A percentile compares a stretch with the other conserved stretches of the same genome.
Evolutionary conservation across 2,113 vertebrate species (phyloP).

Genomic region (Nerophis lumbriciformis): DNA sequence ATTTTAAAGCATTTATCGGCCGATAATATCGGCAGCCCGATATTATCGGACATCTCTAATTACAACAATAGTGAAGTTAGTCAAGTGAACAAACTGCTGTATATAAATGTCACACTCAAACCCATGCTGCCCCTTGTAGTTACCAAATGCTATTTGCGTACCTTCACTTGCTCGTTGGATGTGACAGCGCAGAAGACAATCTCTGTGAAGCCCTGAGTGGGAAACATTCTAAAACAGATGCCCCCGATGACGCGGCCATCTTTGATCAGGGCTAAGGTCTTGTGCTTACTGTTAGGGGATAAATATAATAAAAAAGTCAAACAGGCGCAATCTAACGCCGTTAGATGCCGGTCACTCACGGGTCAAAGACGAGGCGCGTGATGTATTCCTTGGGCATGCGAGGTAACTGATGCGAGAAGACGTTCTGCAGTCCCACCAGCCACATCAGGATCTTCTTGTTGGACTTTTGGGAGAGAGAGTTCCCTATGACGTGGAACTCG

Average conservation of each 20-base stretch:
- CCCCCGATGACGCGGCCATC: constrained; percentile 96
- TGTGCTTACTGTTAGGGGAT: constrained; percentile 82
- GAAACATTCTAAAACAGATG: constrained; percentile 98
- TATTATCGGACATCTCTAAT: too few relatives aligned
- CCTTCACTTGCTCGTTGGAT: constrained; percentile 98
- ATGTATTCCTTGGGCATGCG: constrained; percentile 99
- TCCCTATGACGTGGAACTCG: constrained; percentile 97
- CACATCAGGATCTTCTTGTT: constrained; percentile 98
- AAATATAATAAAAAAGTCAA: background rate
- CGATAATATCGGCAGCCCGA: too few relatives aligned
- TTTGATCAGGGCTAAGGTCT: constrained; percentile 95
- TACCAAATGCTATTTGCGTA: constrained; percentile 40
- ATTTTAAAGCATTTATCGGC: too few relatives aligned
- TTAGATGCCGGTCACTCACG: constrained; percentile 70
- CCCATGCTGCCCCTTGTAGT: too few relatives aligned
- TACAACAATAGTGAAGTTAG: too few relatives aligned
- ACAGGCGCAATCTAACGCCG: background rate
- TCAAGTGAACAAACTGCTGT: too few relatives aligned
- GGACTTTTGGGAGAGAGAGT: constrained; percentile 94
- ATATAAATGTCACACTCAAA: too few relatives aligned
- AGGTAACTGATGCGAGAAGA: constrained; percentile 96
- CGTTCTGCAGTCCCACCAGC: constrained; percentile 96
- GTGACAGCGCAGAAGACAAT: constrained; percentile 98
- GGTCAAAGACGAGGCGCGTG: constrained; percentile 95
- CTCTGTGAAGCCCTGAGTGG: constrained; percentile 97